Percentiles rank a stretch among this genome's conserved stretches.
These are phyloP conservation scores for Melanerpes formicivorus DNA, from an alignment of 2,113 vertebrate genomes.

Conservation along the genomic window DNA sequence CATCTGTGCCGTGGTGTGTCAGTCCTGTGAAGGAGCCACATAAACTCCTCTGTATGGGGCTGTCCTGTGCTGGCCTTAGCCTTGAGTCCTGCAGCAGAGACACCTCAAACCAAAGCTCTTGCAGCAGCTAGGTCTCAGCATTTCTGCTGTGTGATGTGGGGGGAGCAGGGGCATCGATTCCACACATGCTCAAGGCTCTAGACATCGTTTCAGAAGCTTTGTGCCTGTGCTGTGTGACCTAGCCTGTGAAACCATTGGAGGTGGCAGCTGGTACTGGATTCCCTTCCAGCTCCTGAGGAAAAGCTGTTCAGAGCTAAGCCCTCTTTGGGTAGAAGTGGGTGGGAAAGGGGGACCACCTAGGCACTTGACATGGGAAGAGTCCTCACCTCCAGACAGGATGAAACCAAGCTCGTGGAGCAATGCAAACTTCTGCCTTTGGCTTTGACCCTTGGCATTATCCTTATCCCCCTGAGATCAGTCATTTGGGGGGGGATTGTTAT, in stretches of 20 bases:
- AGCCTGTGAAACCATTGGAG: neutral
- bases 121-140: neutral
- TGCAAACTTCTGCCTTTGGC: neutral
- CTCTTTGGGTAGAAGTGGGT: neutral
- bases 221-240: neutral
- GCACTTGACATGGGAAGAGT: neutral
- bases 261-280: neutral
- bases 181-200: neutral
- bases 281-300: neutral
- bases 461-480: neutral
- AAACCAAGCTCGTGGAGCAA: neutral
- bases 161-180: neutral
- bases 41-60: neutral
- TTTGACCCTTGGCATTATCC: neutral
- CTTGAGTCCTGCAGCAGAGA: neutral
- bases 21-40: neutral
- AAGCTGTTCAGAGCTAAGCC: neutral
- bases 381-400: neutral
- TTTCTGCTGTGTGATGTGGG: neutral
- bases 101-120: neutral
- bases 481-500: too few relatives aligned
- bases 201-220: neutral
- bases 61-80: neutral
- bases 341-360: neutral
- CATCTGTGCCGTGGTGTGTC: neutral